A percentile compares a stretch with the other conserved stretches of the same genome.
Evolutionary conservation across 2,113 vertebrate genomes (phyloP).

Genomic region (Acrocephalus arundinaceus): DNA sequence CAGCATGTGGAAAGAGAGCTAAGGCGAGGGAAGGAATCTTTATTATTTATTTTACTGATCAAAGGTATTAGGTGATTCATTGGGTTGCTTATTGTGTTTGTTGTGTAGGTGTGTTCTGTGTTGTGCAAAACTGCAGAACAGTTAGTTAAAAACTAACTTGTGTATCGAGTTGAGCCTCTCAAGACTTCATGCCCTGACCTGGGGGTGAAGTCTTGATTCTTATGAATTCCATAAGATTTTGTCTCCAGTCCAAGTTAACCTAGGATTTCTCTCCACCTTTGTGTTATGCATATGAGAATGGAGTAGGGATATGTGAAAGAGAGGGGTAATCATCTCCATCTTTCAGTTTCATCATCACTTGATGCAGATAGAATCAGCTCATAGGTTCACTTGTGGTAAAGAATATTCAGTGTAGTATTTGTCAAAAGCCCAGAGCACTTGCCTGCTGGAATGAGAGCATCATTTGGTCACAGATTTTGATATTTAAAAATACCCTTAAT

Average conservation of each 20-base stretch:
- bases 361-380: not conserved
- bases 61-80: not conserved
- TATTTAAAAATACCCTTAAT: not conserved
- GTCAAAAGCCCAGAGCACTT: not conserved
- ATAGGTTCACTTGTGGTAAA: not conserved
- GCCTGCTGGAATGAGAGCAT: not conserved
- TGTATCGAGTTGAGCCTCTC: not conserved
- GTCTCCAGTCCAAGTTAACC: too few species aligned
- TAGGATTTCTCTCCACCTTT: not conserved
- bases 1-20: not conserved
- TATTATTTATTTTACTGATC: not conserved
- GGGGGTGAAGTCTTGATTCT: not conserved
- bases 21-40: not conserved
- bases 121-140: not conserved
- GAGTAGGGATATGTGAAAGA: not conserved
- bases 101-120: not conserved
- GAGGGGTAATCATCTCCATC: not conserved
- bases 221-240: not conserved
- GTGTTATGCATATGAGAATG: rapidly evolving
- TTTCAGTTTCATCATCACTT: not conserved
- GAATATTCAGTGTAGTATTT: not conserved
- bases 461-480: not conserved
- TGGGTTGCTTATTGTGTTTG: not conserved
- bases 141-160: not conserved
- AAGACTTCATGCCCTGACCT: not conserved